phyloP scores from a whole-genome alignment of 2,113 vertebrate genomes.

The Benitochromis conjunctus region DNA sequence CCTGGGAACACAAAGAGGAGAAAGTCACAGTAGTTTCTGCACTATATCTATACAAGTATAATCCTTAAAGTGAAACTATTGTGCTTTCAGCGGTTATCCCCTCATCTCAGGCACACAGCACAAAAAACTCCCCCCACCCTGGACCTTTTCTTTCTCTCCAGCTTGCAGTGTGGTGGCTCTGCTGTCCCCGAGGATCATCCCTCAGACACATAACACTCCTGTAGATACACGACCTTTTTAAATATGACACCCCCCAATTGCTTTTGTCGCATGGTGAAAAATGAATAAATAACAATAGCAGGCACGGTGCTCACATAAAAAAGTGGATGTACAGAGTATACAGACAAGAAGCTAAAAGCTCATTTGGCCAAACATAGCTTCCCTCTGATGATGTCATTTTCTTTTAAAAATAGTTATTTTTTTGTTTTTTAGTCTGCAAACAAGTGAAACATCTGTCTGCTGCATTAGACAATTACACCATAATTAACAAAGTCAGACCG shows the following conservation, averaged over 20 bases:
- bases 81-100: background rate
- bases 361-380: background rate
- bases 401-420: background rate
- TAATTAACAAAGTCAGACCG: background rate
- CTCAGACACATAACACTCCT: slow-evolving; percentile 13
- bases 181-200: slow-evolving; percentile 24
- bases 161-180: background rate
- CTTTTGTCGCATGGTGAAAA: background rate
- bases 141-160: background rate
- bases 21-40: background rate
- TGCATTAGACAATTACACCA: background rate
- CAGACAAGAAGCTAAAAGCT: background rate
- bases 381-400: background rate
- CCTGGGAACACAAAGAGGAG: background rate
- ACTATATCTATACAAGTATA: background rate
- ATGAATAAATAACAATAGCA: slow-evolving; percentile 4
- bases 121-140: background rate
- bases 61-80: background rate
- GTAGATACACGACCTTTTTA: slow-evolving; percentile 49
- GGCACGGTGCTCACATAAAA: background rate
- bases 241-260: slow-evolving; percentile 4
- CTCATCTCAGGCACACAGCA: background rate
- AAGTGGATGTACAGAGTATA: background rate
- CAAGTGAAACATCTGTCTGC: background rate
- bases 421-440: background rate